Conservation (phyloP, 2,888 invertebrate species). For the Myopa tessellatipennis region DNA sequence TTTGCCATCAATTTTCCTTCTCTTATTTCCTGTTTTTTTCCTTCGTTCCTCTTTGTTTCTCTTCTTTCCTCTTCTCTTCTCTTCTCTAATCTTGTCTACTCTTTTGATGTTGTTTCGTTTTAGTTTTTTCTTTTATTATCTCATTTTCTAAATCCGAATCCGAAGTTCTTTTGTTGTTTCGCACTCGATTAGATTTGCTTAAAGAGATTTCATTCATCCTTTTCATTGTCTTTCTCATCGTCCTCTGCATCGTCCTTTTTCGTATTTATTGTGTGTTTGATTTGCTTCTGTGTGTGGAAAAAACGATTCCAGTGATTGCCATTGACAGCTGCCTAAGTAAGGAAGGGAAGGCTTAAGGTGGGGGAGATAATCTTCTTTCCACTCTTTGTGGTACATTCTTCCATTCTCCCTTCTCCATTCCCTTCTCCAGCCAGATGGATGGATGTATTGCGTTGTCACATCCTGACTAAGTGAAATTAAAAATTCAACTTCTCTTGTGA, state of each 20-base stretch:
- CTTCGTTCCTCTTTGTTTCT: slow-evolving; percentile 1
- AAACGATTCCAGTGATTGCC: slow-evolving; percentile 45
- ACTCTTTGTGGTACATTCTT: not conserved
- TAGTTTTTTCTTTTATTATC: slow-evolving; percentile 30
- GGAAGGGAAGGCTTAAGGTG: not conserved
- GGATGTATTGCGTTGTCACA: slow-evolving; percentile 28
- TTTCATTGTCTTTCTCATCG: slow-evolving; percentile 36
- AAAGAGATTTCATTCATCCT: slow-evolving; percentile 49
- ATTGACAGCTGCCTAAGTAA: slow-evolving; percentile 53
- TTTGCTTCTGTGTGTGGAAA: slow-evolving; percentile 9
- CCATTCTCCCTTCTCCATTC: not conserved
- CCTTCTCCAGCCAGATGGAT: slow-evolving; percentile 15
- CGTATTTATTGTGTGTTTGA: slow-evolving; percentile 18
- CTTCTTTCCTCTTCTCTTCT: slow-evolving; percentile 26
- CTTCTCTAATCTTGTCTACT: not conserved
- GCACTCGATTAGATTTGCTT: slow-evolving; percentile 54
- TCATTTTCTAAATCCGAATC: slow-evolving; percentile 15
- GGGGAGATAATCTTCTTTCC: slow-evolving; percentile 9
- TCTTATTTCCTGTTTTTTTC: not conserved
- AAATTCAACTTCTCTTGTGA: slow-evolving; percentile 50
- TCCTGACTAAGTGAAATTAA: slow-evolving; percentile 48
- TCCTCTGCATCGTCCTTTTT: slow-evolving; percentile 28
- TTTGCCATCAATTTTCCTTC: slow-evolving; percentile 44
- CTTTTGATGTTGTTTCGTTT: not conserved
- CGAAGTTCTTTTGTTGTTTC: slow-evolving; percentile 48